Base-by-base conservation (phyloP, 2,113 vertebrate genomes). In the Protobothrops flavoviridis region DNA sequence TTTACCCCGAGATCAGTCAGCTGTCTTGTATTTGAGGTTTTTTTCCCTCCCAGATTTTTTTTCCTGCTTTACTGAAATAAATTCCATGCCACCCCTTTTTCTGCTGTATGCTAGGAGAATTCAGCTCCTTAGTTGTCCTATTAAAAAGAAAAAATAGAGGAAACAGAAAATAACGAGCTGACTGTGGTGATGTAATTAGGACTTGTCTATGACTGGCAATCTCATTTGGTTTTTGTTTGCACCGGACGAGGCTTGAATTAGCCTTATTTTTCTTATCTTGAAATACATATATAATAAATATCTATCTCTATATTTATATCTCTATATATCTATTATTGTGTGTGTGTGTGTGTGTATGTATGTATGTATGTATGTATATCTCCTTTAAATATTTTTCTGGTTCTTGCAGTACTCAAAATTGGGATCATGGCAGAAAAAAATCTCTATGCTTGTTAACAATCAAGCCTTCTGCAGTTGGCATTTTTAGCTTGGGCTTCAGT, bases 81-180 rank as follows among this genome's bases (percentile, higher is more conserved):
- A 90, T 93, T 94, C 90, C 91, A 96, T 55, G 48, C 50, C 6
- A 13, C 5, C 43, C 86, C 57, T 21, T 11, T 64, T 90, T 50
- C 85, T 85, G 50, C 95, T 91, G 92, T 52, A 96, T 88, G 89
- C 94, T 94, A 96, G 96, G 95, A 96, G 96, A 96, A 96, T 96
- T 95, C 96, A 96, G 94, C 88, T 97, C 95, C 95, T 94, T 94
- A 89, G 93, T 96, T 94, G 94, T 94, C 24, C 43, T 48, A 91
- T 98, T 98, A 98, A 98, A 98, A 98, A 98, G 98, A 98, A 98
- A 98, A 39, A 57, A 92, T 26, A 89, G 39, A 81, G 53, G 56
- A 69, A 85, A 88, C 12, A 89, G 69, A 98, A 99, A 98, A 94
- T 98, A 98, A 98, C 97, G 98, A 98, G 96, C 98, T 99, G 98